Evolutionary conservation across 2,113 vertebrate genomes (phyloP).

Genomic region (Oriolus oriolus): DNA sequence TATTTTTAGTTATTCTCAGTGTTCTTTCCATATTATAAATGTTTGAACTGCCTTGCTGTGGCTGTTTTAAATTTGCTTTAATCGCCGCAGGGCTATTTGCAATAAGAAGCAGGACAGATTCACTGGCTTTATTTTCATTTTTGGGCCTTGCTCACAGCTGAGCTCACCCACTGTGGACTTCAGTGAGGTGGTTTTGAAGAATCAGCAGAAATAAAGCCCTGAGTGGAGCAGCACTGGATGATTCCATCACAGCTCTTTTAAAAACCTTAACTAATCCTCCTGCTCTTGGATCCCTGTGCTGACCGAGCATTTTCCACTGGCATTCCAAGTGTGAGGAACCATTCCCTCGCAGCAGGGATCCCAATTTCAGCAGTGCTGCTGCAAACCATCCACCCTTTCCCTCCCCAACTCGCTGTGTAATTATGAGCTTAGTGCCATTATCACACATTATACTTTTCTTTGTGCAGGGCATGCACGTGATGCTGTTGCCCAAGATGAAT

Average conservation of each 20-base stretch:
- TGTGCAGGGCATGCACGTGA: not conserved
- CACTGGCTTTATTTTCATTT: not conserved
- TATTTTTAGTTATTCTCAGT: not conserved
- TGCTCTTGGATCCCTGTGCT: not conserved
- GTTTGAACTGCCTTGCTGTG: not conserved
- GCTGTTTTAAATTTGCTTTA: not conserved
- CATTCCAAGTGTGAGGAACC: not conserved
- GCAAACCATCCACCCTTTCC: conserved; percentile 26
- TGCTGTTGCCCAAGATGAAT: not conserved
- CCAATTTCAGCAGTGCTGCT: not conserved
- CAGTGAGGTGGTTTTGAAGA: not conserved
- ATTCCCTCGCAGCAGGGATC: not conserved
- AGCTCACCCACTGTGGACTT: not conserved
- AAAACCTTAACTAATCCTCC: not conserved
- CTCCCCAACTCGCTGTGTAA: not conserved
- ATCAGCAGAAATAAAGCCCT: not conserved
- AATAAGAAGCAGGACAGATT: not conserved
- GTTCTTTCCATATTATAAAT: not conserved
- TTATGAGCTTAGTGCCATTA: conserved; percentile 40
- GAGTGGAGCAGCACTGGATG: not conserved
- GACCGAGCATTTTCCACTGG: not conserved
- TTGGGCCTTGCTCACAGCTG: not conserved
- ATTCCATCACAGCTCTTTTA: not conserved
- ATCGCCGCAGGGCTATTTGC: not conserved
- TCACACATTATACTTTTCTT: not conserved